A percentile compares a stretch with the other conserved stretches of the same genome.
phyloP scores from a whole-genome alignment of 2,113 vertebrate species.

The Grantiella picta region DNA sequence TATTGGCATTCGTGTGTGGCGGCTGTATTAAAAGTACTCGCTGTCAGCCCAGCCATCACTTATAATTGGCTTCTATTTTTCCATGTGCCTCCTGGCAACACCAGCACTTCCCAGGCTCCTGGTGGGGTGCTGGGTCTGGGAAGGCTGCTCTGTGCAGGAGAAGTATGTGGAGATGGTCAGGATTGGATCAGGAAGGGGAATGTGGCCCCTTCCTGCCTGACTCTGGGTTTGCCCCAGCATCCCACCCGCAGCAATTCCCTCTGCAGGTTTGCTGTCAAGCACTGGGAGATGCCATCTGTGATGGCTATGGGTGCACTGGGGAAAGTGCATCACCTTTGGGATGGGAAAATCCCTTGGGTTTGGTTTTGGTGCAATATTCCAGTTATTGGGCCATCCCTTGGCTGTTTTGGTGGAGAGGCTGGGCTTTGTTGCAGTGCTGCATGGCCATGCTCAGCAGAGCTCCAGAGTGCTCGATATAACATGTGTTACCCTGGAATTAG shows the following conservation, averaged over 20 bases:
- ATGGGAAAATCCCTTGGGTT: background rate
- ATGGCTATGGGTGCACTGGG: background rate
- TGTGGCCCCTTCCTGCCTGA: background rate
- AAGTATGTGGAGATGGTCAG: background rate
- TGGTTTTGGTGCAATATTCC: background rate
- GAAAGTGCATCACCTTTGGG: background rate
- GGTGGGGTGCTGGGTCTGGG: background rate
- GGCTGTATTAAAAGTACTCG: slow-evolving; percentile 8
- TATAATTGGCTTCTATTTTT: slow-evolving; percentile 41
- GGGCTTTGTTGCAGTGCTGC: background rate
- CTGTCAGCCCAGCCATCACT: slow-evolving; percentile 33
- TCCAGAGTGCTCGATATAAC: accelerated
- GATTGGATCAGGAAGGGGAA: background rate
- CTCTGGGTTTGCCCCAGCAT: background rate
- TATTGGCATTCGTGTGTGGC: background rate
- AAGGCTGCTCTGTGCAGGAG: background rate
- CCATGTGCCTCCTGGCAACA: slow-evolving; percentile 8
- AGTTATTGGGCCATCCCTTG: accelerated
- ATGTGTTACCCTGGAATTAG: accelerated
- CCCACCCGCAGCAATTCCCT: background rate
- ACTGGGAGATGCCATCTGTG: background rate
- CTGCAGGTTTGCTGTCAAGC: background rate
- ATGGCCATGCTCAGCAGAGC: background rate
- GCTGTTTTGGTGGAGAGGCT: background rate
- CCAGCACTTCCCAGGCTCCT: slow-evolving; percentile 33